Percentiles rank a stretch among this genome's conserved stretches.
phyloP scores from a whole-genome alignment of 2,797 vertebrate genomes.

The Telmatherina bonti region DNA sequence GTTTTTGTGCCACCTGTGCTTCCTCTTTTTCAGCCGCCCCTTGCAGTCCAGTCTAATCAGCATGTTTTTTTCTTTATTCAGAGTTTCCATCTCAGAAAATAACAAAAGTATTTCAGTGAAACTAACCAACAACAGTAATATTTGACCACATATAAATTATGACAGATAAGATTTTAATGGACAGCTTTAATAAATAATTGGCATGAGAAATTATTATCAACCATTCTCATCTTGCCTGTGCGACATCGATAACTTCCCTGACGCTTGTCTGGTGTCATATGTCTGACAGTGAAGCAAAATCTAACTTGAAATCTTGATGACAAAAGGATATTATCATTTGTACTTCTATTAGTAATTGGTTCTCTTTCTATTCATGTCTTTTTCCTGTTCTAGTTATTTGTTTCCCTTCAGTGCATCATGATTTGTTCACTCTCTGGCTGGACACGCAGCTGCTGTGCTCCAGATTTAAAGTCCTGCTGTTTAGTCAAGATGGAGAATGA shows the following conservation, averaged over 20 bases:
- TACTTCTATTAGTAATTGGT: background rate
- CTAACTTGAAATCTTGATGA: background rate
- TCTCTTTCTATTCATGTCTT: background rate
- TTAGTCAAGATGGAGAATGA: slow-evolving; percentile 46
- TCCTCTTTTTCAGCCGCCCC: background rate
- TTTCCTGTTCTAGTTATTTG: background rate
- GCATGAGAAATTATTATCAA: background rate
- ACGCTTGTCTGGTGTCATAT: background rate
- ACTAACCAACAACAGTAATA: no score
- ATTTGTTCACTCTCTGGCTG: slow-evolving; percentile 47
- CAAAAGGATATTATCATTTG: background rate
- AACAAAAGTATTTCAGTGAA: no score
- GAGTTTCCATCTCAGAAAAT: no score
- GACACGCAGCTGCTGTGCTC: slow-evolving; percentile 58
- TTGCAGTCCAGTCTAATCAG: background rate
- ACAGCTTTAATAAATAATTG: background rate
- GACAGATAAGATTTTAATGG: background rate
- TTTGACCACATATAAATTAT: no score
- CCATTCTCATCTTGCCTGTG: background rate
- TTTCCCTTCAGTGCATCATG: slow-evolving; percentile 8
- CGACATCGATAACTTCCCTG: background rate
- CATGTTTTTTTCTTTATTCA: no score
- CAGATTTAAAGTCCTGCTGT: slow-evolving; percentile 50
- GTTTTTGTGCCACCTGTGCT: background rate
- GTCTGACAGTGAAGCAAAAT: background rate